Evolutionary conservation across 1,140 invertebrate genomes (phyloP), one percentile per base, ranked within the genome.

Genomic region (Camponotus floridanus): DNA sequence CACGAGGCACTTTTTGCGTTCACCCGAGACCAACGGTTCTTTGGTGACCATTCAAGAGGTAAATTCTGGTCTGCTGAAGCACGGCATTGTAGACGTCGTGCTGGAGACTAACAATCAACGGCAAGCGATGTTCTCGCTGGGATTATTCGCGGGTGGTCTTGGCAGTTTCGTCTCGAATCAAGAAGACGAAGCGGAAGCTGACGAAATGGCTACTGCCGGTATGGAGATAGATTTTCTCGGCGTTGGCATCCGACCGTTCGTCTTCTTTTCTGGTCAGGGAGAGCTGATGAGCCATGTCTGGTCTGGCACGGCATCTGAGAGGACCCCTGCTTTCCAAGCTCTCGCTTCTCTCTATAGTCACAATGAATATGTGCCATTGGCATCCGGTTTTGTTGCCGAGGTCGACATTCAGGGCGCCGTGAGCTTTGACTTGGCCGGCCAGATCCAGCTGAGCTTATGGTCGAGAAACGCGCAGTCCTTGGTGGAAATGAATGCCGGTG

Each of bases 221-320:
- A 98, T 99, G 96, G 97, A 98, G 92, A 95, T 99, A 2, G 96
- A 96, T 1, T 95, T 99, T 1, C 94, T 98, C 65, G 98, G 97
- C 21, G 97, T 98, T 0, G 96, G 98, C 81, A 94, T 98, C 11
- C 95, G 98, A 68, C 98, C 98, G 0, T 97, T 98, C 86, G 96
- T 97, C 18, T 98, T 99, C 91, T 99, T 99, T 93, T 96, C 95
- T 3, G 98, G 98, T 0, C 97, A 98, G 91, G 96, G 97, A 0
- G 98, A 98, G 92, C 95, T 99, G 0, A 98, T 99, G 98, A 96
- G 98, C 0, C 98, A 98, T 88, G 97, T 98, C 5, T 99, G 98
- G 98, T 97, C 97, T 0, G 97, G 98, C 0, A 97, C 97, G 4
- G 98, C 96, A 2, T 98, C 97, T 0, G 97, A 98, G 70, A 96